These are phyloP conservation scores for Ciconia nigra DNA, from an alignment of 2,797 vertebrate species.

Conservation along the genomic window DNA sequence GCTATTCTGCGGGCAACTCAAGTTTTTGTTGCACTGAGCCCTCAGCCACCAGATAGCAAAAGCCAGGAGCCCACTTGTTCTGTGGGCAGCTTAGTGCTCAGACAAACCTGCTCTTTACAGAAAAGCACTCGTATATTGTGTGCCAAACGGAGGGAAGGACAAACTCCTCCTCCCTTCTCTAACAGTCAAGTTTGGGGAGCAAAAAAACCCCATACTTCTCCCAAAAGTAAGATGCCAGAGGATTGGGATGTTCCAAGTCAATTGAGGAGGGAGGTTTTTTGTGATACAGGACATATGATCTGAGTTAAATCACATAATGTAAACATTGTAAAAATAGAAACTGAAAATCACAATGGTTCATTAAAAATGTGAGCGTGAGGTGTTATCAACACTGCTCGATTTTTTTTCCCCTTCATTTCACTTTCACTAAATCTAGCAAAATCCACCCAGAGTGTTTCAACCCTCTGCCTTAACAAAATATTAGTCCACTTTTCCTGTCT, in stretches of 20 bases:
- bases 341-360: background rate
- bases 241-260: background rate
- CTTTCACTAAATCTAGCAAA: background rate
- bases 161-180: background rate
- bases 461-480: background rate
- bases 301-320: background rate
- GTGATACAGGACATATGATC: background rate
- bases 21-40: background rate
- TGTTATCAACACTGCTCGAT: background rate
- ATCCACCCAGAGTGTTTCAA: background rate
- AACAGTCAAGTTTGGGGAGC: background rate
- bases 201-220: background rate
- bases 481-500: background rate
- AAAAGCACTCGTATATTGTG: background rate
- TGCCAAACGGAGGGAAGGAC: background rate
- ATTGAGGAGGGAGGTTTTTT: accelerated
- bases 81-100: background rate
- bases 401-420: background rate
- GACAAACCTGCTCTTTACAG: background rate
- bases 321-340: background rate
- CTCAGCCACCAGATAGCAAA: background rate
- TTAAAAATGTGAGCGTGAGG: background rate
- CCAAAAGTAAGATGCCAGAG: background rate
- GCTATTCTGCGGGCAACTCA: background rate
- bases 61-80: background rate